phyloP scores from a whole-genome alignment of 2,113 vertebrate species.

The Urocynchramus pylzowi region DNA sequence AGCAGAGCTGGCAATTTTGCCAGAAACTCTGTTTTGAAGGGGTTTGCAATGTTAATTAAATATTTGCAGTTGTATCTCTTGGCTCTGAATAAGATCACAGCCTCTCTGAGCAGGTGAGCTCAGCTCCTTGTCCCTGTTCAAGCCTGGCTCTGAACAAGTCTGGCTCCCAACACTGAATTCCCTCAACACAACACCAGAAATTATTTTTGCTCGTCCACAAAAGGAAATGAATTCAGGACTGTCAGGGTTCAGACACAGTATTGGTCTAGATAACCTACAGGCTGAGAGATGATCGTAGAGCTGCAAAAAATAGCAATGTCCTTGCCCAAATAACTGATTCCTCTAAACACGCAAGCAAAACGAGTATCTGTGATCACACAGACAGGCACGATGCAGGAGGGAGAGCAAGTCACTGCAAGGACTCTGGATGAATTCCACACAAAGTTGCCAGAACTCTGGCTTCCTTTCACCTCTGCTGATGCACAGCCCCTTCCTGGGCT shows the following conservation, averaged over 20 bases:
- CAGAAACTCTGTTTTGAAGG: not conserved
- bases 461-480: rapidly evolving
- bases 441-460: not conserved
- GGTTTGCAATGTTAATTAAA: not conserved
- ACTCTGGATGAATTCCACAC: not conserved
- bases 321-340: not conserved
- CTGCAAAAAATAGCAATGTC: not conserved
- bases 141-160: not conserved
- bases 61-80: not conserved
- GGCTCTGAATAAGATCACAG: not conserved
- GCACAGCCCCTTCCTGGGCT: too few relatives aligned
- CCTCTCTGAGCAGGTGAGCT: not conserved
- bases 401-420: not conserved
- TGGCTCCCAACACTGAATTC: not conserved
- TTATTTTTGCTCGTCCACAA: not conserved
- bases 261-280: not conserved
- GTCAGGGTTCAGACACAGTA: not conserved
- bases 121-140: not conserved
- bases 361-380: not conserved
- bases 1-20: not conserved
- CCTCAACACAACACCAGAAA: not conserved
- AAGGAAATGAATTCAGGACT: not conserved
- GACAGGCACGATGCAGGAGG: not conserved
- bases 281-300: not conserved
- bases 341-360: not conserved